phyloP scores from a whole-genome alignment of 2,888 invertebrate species.

The Andrena hattorfiana region DNA sequence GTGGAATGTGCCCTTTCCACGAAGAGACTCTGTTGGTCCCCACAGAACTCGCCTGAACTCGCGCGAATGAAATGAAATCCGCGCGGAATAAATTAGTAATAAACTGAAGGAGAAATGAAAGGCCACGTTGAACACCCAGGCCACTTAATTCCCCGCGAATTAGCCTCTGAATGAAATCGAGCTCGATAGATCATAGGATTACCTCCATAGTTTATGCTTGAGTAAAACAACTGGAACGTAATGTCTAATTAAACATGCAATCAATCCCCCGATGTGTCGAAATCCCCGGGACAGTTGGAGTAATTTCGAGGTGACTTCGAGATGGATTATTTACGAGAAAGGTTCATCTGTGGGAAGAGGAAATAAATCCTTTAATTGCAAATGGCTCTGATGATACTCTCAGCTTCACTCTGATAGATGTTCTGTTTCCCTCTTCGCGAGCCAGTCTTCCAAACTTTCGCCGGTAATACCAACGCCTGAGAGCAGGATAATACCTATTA shows the following conservation, averaged over 20 bases:
- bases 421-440: background rate
- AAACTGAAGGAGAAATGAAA: background rate
- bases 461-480: constrained; percentile 19
- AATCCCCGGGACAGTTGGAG: constrained; percentile 10
- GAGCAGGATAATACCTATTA: constrained; percentile 35
- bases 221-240: background rate
- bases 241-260: constrained; percentile 15
- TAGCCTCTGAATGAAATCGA: constrained; percentile 1
- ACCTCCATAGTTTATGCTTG: background rate
- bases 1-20: background rate
- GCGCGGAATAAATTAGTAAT: constrained; percentile 12
- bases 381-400: background rate
- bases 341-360: background rate
- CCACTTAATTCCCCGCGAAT: constrained; percentile 10
- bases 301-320: background rate
- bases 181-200: constrained; percentile 13
- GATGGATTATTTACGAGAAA: background rate
- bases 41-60: background rate
- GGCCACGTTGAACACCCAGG: background rate
- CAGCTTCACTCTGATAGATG: background rate
- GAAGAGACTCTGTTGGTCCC: background rate
- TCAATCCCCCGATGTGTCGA: background rate
- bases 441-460: constrained; percentile 17
- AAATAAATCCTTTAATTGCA: constrained; percentile 29
- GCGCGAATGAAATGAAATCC: background rate